Evolutionary conservation across 2,888 invertebrate species (phyloP).

Genomic region (Drosophila meridionalis): DNA sequence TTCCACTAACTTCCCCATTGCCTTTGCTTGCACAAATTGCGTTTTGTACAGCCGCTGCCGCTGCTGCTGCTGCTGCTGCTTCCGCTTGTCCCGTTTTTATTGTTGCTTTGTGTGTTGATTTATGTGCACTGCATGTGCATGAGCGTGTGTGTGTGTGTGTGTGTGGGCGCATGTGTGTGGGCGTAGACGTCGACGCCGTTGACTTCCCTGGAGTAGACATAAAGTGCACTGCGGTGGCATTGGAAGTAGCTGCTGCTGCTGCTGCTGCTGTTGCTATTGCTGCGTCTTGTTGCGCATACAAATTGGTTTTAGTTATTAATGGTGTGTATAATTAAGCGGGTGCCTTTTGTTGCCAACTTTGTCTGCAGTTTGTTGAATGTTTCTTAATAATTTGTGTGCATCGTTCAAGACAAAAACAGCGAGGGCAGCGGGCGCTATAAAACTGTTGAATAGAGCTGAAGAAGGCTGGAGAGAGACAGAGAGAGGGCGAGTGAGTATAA

Average conservation of each 20-base stretch:
- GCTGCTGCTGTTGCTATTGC: conserved; percentile 2
- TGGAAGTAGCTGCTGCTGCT: conserved; percentile 8
- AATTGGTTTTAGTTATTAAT: conserved; percentile 79
- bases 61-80: conserved; percentile 33
- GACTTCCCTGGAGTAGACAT: conserved; percentile 50
- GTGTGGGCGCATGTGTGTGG: conserved; percentile 13
- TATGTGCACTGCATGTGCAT: conserved; percentile 58
- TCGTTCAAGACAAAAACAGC: conserved; percentile 47
- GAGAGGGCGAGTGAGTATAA: neutral
- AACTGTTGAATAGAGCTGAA: conserved; percentile 1
- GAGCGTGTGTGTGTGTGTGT: conserved; percentile 30
- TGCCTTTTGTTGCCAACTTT: conserved; percentile 77
- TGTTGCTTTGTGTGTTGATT: conserved; percentile 71
- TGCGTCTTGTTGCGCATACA: conserved; percentile 71
- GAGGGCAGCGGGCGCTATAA: neutral
- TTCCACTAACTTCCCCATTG: conserved; percentile 21
- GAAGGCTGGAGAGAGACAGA: neutral
- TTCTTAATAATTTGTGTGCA: conserved; percentile 77
- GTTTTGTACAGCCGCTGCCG: conserved; percentile 61
- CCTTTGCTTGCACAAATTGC: conserved; percentile 68
- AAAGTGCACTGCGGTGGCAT: conserved; percentile 39
- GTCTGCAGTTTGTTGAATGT: conserved; percentile 77
- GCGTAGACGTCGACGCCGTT: conserved; percentile 19
- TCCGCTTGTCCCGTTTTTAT: conserved; percentile 53
- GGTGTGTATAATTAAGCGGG: conserved; percentile 77